Percentiles rank a stretch among this genome's conserved stretches.
Evolutionary conservation across 2,797 vertebrate genomes (phyloP).

Genomic region (Limosa lapponica): DNA sequence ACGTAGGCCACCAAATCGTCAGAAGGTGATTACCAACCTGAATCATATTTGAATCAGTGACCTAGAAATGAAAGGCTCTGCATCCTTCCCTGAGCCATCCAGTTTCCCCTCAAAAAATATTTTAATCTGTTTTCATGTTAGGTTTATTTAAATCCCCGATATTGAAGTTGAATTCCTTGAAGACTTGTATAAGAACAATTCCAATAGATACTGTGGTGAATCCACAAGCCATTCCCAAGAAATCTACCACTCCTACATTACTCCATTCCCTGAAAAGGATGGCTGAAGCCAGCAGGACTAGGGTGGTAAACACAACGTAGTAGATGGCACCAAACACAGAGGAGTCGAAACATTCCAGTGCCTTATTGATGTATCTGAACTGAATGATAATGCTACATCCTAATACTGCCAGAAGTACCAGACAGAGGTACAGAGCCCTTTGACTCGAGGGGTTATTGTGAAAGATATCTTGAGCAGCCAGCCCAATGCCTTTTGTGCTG

Average conservation of each 20-base stretch:
- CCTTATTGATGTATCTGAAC: slow-evolving; percentile 96
- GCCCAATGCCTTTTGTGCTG: slow-evolving; percentile 94
- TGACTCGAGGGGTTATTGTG: slow-evolving; percentile 77
- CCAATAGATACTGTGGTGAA: slow-evolving; percentile 90
- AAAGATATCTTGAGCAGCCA: slow-evolving; percentile 89
- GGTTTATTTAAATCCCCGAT: slow-evolving; percentile 85
- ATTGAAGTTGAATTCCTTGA: slow-evolving; percentile 88
- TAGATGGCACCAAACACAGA: slow-evolving; percentile 94
- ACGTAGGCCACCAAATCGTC: slow-evolving; percentile 18
- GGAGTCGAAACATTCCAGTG: slow-evolving; percentile 91
- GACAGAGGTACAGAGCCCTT: slow-evolving; percentile 85
- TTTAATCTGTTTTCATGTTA: slow-evolving; percentile 84
- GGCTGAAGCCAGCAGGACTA: slow-evolving; percentile 90
- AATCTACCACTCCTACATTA: slow-evolving; percentile 83
- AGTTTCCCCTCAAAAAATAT: slow-evolving; percentile 15
- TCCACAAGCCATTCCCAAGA: slow-evolving; percentile 90
- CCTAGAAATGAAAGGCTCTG: slow-evolving; percentile 58
- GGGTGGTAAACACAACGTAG: slow-evolving; percentile 92
- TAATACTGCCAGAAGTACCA: slow-evolving; percentile 84
- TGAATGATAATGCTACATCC: slow-evolving; percentile 91
- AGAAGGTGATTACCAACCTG: not conserved
- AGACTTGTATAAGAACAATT: slow-evolving; percentile 90
- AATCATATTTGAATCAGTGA: slow-evolving; percentile 31
- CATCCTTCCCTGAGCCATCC: slow-evolving; percentile 59
- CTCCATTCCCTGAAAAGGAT: slow-evolving; percentile 96